Base-by-base conservation (phyloP, 2,113 vertebrate genomes). In the Podocnemis expansa region DNA sequence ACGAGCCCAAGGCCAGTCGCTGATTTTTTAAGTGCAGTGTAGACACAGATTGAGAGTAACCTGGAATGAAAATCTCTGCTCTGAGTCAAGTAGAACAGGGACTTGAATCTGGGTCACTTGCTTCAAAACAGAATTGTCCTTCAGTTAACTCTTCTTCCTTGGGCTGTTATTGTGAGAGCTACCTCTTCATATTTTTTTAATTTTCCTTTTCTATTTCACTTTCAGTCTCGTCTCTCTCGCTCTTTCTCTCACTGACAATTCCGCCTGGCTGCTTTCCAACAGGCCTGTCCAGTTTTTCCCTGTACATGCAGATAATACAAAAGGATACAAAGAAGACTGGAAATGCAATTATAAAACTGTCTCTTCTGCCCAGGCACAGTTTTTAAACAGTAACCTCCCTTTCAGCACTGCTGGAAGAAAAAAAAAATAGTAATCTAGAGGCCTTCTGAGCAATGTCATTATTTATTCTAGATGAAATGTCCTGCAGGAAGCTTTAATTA, bases 301-400 rank as follows among this genome's bases (percentile, higher is more conserved):
- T 91, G 83, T 96, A 97, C 95, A 95, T 96, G 94, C 96, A 84
- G 70, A 91, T 90, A 97, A 87, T 93, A 97, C 96, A 96, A 97
- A 97, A 97, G 97, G 95, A 97, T 96, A 97, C 96, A 97, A 97
- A 97, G 96, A 96, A 12, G 94, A 93, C 93, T 91, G 95, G 96
- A 97, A 97, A 97, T 96, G 94, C 96, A 97, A 97, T 97, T 97
- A 97, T 96, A 97, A 96, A 97, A 96, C 96, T 96, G 94, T 97
- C 96, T 97, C 88, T 96, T 97, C 92, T 12, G 31, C 92, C 92
- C 88, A 95, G 94, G 93, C 91, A 76, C 49, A 87, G 94, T 86
- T 91, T 95, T 96, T 83, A 94, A 94, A 95, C 89, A 95, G 96
- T 80, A 96, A 63, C 89, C 85, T 96, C 90, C 90, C 79, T 96